Evolutionary conservation across 2,113 vertebrate species (phyloP).

Genomic region (Larimichthys polyactis): DNA sequence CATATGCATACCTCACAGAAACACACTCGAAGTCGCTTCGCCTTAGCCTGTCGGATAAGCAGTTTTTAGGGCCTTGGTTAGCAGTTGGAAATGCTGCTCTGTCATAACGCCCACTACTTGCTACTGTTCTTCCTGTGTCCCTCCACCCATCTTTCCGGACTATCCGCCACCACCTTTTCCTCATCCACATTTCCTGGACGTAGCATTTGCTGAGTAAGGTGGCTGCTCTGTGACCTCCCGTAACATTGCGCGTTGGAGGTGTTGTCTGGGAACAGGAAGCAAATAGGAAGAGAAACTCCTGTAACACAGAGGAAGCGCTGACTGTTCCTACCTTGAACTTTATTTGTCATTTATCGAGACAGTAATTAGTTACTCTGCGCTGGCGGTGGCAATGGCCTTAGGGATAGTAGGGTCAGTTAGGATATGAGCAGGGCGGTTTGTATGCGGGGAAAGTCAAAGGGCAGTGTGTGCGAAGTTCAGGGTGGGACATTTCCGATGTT

Average conservation of each 20-base stretch:
- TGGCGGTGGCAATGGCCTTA: slow-evolving; percentile 13
- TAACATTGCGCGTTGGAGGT: slow-evolving; percentile 12
- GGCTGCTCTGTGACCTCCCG: slow-evolving; percentile 50
- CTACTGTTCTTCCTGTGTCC: slow-evolving; percentile 54
- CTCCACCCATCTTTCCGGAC: slow-evolving; percentile 39
- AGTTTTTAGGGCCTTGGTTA: slow-evolving; percentile 12
- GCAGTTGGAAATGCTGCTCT: slow-evolving; percentile 31
- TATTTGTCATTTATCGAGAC: slow-evolving; percentile 30
- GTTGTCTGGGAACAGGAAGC: slow-evolving; percentile 49
- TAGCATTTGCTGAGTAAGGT: slow-evolving; percentile 65
- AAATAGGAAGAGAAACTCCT: slow-evolving; percentile 56
- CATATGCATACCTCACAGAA: neutral
- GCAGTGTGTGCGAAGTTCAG: slow-evolving; percentile 35
- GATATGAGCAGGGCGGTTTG: slow-evolving; percentile 37
- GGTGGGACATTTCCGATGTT: slow-evolving; percentile 72
- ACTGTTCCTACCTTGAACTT: slow-evolving; percentile 71
- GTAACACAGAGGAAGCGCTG: slow-evolving; percentile 52
- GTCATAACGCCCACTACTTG: slow-evolving; percentile 31
- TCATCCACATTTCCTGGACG: slow-evolving; percentile 47
- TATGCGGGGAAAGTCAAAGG: slow-evolving; percentile 48
- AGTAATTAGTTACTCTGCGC: neutral
- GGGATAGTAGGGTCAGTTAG: slow-evolving; percentile 27
- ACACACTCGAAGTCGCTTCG: slow-evolving; percentile 1
- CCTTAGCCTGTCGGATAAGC: slow-evolving; percentile 2
- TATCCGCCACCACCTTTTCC: slow-evolving; percentile 50